A percentile compares a stretch with the other conserved stretches of the same genome.
Conservation (phyloP, 2,113 vertebrate genomes). For the Pterocles orientalis region DNA sequence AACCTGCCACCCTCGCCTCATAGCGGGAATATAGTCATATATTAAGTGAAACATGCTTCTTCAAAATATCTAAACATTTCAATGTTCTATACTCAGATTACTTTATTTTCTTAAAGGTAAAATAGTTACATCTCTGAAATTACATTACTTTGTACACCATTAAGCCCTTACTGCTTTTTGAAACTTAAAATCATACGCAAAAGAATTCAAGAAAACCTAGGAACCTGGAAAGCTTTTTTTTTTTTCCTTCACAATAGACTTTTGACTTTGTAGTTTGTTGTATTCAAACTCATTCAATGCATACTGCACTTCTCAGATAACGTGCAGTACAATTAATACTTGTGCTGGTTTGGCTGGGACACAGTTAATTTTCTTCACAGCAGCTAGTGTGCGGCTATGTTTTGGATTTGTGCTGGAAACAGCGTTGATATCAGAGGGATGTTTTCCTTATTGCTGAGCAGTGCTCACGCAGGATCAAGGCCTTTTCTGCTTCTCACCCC, state of each 20-base stretch:
- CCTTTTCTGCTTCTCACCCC: too few species aligned
- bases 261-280: not conserved
- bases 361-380: too few species aligned
- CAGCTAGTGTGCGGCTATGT: too few species aligned
- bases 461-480: too few species aligned
- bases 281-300: slow-evolving; percentile 59
- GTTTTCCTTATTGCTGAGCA: too few species aligned
- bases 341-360: too few species aligned
- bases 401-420: too few species aligned
- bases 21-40: not conserved
- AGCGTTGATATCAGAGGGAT: too few species aligned
- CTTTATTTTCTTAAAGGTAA: slow-evolving; percentile 70
- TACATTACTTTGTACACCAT: slow-evolving; percentile 55
- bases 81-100: slow-evolving; percentile 23
- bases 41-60: not conserved
- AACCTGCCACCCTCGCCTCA: not conserved
- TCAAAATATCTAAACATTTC: not conserved
- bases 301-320: slow-evolving; percentile 32
- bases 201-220: not conserved
- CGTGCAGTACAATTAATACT: not conserved
- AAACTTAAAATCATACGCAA: slow-evolving; percentile 40
- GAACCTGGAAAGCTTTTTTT: not conserved
- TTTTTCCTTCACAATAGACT: not conserved
- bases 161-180: slow-evolving; percentile 62
- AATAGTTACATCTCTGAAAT: slow-evolving; percentile 39